Evolutionary conservation across 2,888 invertebrate species (phyloP).

Genomic region (Boloria selene): DNA sequence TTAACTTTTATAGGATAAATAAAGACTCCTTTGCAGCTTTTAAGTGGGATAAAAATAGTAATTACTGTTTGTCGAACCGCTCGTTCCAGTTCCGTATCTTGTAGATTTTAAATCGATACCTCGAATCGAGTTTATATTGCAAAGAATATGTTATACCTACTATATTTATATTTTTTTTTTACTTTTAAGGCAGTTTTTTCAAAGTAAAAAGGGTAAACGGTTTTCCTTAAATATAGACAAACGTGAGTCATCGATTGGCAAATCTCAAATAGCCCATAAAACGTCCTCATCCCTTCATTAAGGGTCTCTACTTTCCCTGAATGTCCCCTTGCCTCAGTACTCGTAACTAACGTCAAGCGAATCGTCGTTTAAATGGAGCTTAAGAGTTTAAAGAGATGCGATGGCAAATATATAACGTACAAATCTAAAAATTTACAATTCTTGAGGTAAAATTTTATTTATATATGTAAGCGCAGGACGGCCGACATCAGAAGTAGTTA

Average conservation of each 20-base stretch:
- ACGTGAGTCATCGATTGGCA: slow-evolving; percentile 47
- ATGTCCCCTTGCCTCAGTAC: slow-evolving; percentile 47
- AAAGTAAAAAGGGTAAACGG: background rate
- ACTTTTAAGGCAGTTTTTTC: background rate
- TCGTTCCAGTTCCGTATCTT: slow-evolving; percentile 14
- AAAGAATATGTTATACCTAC: background rate
- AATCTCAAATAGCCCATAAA: slow-evolving; percentile 57
- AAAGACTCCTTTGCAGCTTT: slow-evolving; percentile 30
- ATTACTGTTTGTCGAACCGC: slow-evolving; percentile 31
- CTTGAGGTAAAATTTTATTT: no score
- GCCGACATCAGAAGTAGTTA: no score
- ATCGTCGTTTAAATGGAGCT: slow-evolving; percentile 45
- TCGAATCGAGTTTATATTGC: background rate
- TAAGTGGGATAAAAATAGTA: slow-evolving; percentile 31
- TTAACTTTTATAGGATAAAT: slow-evolving; percentile 38
- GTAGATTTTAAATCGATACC: slow-evolving; percentile 10
- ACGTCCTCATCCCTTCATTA: slow-evolving; percentile 48
- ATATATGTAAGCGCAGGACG: no score
- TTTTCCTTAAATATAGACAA: slow-evolving; percentile 33
- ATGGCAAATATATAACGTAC: slow-evolving; percentile 19
- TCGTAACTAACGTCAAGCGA: slow-evolving; percentile 66
- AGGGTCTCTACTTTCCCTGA: slow-evolving; percentile 51
- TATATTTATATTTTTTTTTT: background rate
- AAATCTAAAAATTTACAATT: slow-evolving; percentile 20
- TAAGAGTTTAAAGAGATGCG: slow-evolving; percentile 36